Conservation (phyloP, 1,140 invertebrate species). For the Orussus abietinus region DNA sequence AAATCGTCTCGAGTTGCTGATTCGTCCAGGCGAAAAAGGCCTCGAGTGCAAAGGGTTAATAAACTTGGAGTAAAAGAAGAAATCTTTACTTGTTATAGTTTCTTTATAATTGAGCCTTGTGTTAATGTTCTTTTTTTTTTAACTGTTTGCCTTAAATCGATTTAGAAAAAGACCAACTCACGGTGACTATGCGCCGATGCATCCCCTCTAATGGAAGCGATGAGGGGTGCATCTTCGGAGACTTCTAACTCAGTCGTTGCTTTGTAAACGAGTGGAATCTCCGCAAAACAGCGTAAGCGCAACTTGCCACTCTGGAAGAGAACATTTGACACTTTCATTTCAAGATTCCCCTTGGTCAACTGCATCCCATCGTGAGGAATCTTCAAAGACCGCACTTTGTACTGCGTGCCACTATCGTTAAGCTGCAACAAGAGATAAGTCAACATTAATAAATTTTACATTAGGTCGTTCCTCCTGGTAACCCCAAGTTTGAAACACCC, state of each 20-base stretch:
- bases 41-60: too few relatives aligned
- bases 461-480: too few relatives aligned
- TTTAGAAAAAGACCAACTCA: slow-evolving; percentile 27
- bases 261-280: slow-evolving; percentile 40
- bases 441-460: too few relatives aligned
- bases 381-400: slow-evolving; percentile 20
- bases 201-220: slow-evolving; percentile 47
- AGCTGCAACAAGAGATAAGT: slow-evolving; percentile 35
- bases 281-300: slow-evolving; percentile 39
- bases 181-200: slow-evolving; percentile 42
- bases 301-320: slow-evolving; percentile 38
- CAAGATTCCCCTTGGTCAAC: slow-evolving; percentile 34
- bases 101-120: too few relatives aligned
- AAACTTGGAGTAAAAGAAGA: too few relatives aligned
- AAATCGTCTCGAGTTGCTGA: too few relatives aligned
- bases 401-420: slow-evolving; percentile 25
- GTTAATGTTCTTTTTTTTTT: too few relatives aligned
- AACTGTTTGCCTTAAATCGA: too few relatives aligned
- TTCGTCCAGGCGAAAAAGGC: too few relatives aligned
- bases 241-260: slow-evolving; percentile 37
- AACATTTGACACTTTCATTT: slow-evolving; percentile 35
- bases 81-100: too few relatives aligned
- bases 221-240: slow-evolving; percentile 39
- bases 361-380: slow-evolving; percentile 22
- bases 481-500: too few relatives aligned